Conservation (phyloP, 2,113 vertebrate genomes). For the Callipepla californica region DNA sequence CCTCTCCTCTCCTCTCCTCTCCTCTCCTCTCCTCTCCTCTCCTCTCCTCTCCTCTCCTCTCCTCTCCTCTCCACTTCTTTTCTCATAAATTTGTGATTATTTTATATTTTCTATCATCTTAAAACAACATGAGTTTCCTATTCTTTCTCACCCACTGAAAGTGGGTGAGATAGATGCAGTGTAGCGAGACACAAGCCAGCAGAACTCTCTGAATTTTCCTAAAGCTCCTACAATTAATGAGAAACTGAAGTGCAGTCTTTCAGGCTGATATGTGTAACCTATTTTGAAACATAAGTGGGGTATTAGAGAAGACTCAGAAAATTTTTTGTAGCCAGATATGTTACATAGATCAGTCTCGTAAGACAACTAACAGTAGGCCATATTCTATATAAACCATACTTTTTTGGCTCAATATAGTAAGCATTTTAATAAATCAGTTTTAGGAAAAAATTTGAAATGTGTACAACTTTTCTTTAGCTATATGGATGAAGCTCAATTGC, state of each 20-base stretch:
- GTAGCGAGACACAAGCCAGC: neutral
- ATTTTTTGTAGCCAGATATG: neutral
- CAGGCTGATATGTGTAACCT: neutral
- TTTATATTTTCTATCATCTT: too few relatives aligned
- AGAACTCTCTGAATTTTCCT: neutral
- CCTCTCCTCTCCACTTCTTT: too few relatives aligned
- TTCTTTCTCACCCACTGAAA: too few relatives aligned
- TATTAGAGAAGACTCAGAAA: neutral
- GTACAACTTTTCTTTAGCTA: neutral
- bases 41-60: too few relatives aligned
- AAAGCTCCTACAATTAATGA: neutral
- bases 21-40: too few relatives aligned
- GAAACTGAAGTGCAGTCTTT: neutral
- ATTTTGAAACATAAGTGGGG: neutral
- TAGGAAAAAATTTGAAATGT: neutral
- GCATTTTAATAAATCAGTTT: neutral
- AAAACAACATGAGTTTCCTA: too few relatives aligned
- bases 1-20: too few relatives aligned
- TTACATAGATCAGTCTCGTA: neutral
- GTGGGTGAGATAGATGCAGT: accelerated
- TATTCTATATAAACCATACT: neutral
- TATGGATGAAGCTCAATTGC: neutral
- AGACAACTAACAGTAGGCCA: neutral
- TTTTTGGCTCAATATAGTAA: neutral
- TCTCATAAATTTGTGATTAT: too few relatives aligned